Base-by-base conservation (phyloP, 2,113 vertebrate species). In the Macaca nemestrina region DNA sequence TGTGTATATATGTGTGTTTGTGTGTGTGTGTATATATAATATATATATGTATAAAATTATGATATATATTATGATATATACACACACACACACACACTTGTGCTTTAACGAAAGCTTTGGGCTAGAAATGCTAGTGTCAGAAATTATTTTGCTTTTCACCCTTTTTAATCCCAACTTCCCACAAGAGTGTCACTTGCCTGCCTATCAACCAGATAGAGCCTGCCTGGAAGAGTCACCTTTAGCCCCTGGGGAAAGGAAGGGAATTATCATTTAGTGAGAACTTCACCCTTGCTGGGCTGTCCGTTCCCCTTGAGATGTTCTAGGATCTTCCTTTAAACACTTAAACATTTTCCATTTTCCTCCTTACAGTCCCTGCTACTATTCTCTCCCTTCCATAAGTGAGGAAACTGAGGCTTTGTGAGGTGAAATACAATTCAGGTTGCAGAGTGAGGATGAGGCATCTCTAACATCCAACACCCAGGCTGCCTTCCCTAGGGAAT, bases 401-500 rank as follows among this genome's bases (percentile, higher is more conserved):
- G 30, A 75, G 80, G 38, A 93, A 81, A 45, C 52, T 9, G 25
- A 92, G 55, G 73, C 78, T 95, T 92, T 85, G 13, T 2, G 0
- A 73, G 23, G n/a, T 80, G 38, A 85, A 75, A 57, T 80, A 32
- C 59, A 59, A 30, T 22, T 93, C 18, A 79, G 40, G 35, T 70
- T 81, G 13, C 43, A 35, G 38, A 45, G 20, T 9, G 10, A 22
- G 3, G 48, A 0, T 52, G 5, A 17, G 22, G 48, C 18, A 32
- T 45, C 64, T 91, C 17, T 57, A 3, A 68, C 70, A 6, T 35
- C 30, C 79, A n/a, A 17, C 4, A 25, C n/a, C 35, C 32, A 13
- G 17, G 27, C 10, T 68, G 0, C 30, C 43, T 94, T 35, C 57
- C 92, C 2, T 73, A 0, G 1, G 17, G 4, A 9, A 0, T 38